These are phyloP conservation scores for Andrena marginata DNA, from an alignment of 2,888 invertebrate genomes.

Conservation along the genomic window DNA sequence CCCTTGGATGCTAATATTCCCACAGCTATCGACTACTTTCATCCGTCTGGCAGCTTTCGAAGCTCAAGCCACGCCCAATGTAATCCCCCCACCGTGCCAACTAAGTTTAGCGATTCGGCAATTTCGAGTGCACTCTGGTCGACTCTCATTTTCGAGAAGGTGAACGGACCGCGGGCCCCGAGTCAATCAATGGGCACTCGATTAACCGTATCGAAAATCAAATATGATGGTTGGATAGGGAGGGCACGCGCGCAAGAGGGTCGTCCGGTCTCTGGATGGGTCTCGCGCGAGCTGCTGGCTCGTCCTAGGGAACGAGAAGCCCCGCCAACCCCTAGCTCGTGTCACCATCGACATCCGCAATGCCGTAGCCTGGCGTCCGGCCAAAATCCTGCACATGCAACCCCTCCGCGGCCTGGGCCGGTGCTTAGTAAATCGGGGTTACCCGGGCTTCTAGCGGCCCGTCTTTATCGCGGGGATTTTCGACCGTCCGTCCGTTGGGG, in stretches of 20 bases:
- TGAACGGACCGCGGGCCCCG: too few relatives aligned
- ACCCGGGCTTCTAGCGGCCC: slow-evolving; percentile 63
- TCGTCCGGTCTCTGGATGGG: slow-evolving; percentile 1
- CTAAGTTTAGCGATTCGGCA: background rate
- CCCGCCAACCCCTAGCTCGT: slow-evolving; percentile 60
- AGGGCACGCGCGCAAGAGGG: background rate
- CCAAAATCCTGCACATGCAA: slow-evolving; percentile 76
- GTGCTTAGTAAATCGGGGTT: slow-evolving; percentile 70
- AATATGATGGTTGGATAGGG: slow-evolving; percentile 3
- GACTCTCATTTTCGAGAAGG: background rate
- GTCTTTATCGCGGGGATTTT: slow-evolving; percentile 69
- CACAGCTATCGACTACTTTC: background rate
- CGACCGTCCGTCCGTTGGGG: slow-evolving; percentile 42
- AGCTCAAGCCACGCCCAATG: slow-evolving; percentile 9
- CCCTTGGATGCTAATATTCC: background rate
- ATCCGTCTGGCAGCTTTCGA: background rate
- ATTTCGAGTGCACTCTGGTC: background rate
- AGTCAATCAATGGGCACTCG: background rate
- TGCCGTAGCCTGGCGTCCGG: slow-evolving; percentile 81
- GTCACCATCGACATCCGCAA: slow-evolving; percentile 83
- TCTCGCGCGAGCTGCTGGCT: slow-evolving; percentile 18
- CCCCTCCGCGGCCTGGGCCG: slow-evolving; percentile 56
- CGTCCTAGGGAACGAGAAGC: slow-evolving; percentile 37
- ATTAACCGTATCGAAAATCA: slow-evolving; percentile 16
- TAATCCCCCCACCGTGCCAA: background rate